Conservation (phyloP, 2,113 vertebrate species). For the Coryphaenoides rupestris region DNA sequence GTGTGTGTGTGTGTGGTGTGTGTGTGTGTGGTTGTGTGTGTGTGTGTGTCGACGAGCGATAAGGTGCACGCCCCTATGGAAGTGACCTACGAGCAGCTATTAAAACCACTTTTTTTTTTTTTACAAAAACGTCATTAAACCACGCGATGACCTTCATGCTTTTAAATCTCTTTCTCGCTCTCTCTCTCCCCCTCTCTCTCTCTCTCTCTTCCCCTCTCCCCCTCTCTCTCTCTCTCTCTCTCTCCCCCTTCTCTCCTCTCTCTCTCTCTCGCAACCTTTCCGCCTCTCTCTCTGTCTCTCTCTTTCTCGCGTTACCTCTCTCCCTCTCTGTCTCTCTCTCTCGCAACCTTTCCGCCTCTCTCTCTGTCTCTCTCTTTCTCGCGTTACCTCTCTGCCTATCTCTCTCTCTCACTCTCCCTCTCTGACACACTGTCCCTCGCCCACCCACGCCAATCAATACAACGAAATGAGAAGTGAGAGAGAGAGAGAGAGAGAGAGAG, state of each 20-base stretch:
- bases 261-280: no score
- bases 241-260: no score
- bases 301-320: constrained; percentile 14
- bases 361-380: no score
- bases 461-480: constrained; percentile 24
- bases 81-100: constrained; percentile 57
- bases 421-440: constrained; percentile 17
- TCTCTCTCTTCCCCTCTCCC: constrained; percentile 10
- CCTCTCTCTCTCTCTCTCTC: constrained; percentile 21
- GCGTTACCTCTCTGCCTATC: no score
- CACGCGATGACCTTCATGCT: constrained; percentile 52
- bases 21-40: constrained; percentile 26
- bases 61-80: constrained; percentile 53
- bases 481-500: constrained; percentile 20
- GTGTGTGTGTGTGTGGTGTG: constrained; percentile 17
- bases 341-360: no score
- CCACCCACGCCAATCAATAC: constrained; percentile 33
- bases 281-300: constrained; percentile 29
- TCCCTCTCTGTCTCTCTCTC: constrained; percentile 25
- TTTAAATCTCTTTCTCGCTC: constrained; percentile 38
- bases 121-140: constrained; percentile 57
- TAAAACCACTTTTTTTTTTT: constrained; percentile 56
- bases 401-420: constrained; percentile 16
- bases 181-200: constrained; percentile 24
- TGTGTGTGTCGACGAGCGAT: constrained; percentile 35